These are phyloP conservation scores for Argyresthia goedartella DNA, from an alignment of 2,888 invertebrate genomes.

Conservation along the genomic window DNA sequence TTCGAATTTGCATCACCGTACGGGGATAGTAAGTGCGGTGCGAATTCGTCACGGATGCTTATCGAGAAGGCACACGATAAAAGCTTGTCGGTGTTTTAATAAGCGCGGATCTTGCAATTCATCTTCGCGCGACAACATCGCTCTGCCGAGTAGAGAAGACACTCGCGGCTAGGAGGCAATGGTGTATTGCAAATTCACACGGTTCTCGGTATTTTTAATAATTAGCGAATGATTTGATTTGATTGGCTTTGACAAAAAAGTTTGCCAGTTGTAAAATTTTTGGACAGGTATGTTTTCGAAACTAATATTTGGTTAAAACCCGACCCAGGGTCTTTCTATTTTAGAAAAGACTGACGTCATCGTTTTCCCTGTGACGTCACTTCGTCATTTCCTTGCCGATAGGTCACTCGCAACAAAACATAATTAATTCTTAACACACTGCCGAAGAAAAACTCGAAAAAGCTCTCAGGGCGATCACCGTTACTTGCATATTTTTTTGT, in stretches of 20 bases:
- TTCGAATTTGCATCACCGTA: slow-evolving; percentile 20
- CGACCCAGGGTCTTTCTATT: too few relatives aligned
- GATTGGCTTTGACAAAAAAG: too few relatives aligned
- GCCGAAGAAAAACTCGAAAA: slow-evolving; percentile 46
- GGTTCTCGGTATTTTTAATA: too few relatives aligned
- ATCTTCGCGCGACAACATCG: too few relatives aligned
- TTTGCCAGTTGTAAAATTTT: too few relatives aligned
- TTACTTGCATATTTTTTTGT: slow-evolving; percentile 68
- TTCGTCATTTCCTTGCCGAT: slow-evolving; percentile 10
- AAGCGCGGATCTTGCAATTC: slow-evolving; percentile 25
- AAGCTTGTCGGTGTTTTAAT: slow-evolving; percentile 59
- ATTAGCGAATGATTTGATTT: too few relatives aligned
- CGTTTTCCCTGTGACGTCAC: slow-evolving; percentile 18
- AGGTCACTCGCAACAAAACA: slow-evolving; percentile 5
- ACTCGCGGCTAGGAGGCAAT: too few relatives aligned
- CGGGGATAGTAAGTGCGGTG: slow-evolving; percentile 44
- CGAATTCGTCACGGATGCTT: slow-evolving; percentile 69
- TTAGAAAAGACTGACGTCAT: not conserved
- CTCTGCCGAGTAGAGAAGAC: too few relatives aligned
- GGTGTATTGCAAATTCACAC: too few relatives aligned
- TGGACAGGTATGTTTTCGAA: too few relatives aligned
- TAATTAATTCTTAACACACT: slow-evolving; percentile 58
- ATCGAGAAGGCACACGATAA: slow-evolving; percentile 63
- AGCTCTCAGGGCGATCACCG: slow-evolving; percentile 60
- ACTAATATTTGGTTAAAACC: too few relatives aligned